A percentile compares a stretch with the other conserved stretches of the same genome.
These are phyloP conservation scores for Eurypyga helias DNA, from an alignment of 2,113 vertebrate species.

Conservation along the genomic window DNA sequence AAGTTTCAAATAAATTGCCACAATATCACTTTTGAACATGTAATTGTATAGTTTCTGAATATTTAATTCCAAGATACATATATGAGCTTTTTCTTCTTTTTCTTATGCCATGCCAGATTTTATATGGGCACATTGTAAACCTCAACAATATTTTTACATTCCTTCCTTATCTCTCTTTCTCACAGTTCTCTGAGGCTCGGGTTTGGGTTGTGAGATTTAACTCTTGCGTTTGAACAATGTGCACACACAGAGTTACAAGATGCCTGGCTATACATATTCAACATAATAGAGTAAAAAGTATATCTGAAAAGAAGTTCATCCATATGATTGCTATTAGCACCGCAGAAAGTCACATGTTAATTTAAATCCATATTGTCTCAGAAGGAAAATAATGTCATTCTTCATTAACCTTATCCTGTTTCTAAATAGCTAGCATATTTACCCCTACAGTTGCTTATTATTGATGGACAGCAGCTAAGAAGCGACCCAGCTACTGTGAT, in stretches of 20 bases:
- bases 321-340: neutral
- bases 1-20: neutral
- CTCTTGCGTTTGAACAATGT: neutral
- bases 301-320: neutral
- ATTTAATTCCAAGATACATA: neutral
- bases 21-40: neutral
- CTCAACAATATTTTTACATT: neutral
- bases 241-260: neutral
- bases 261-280: neutral
- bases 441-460: constrained; percentile 88
- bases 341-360: neutral
- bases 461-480: constrained; percentile 96
- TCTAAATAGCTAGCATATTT: constrained; percentile 5
- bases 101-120: neutral
- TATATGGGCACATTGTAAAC: neutral
- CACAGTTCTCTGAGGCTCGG: neutral
- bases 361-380: neutral
- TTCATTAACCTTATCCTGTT: neutral
- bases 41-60: neutral
- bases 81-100: neutral
- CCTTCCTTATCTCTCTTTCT: neutral
- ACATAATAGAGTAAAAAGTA: neutral
- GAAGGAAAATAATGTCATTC: neutral
- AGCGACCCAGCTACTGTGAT: constrained; percentile 92
- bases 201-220: neutral